Base-by-base conservation (phyloP, 1,140 invertebrate species). In the Drosophila orosa region DNA sequence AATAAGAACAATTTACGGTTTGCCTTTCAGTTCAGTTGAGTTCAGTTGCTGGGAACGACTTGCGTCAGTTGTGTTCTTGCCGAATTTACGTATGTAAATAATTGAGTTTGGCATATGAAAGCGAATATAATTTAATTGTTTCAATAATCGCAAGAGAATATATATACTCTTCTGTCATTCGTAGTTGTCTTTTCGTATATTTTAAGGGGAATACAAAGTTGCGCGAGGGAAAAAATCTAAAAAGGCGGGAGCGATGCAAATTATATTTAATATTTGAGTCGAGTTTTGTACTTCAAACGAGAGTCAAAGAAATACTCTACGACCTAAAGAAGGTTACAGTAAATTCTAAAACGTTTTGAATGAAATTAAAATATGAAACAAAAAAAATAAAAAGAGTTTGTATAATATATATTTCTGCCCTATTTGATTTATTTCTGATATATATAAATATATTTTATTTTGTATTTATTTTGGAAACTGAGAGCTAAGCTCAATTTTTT, bases 71-170 rank as follows among this genome's bases (percentile, higher is more conserved):
- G 60, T 76, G 80, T 29, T 80, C 80, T 83, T 69, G 67, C 52
- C 74, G 71, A 56, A 48, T 47, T 79, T 79, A 71, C 71, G 80
- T 83, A 62, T 48, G 48, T 48, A 65, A 69, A 71, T 69, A 82
- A 83, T 62, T 83, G 71, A 15, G 35, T 66, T 78, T 42, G 44
- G 54, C 75, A 73, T 78, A 78, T 60, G 61, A 73, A 63, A 66
- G 67, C 67, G 44, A 48, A 74, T 25, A 79, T 83, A 84, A 83
- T 80, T 83, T 79, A 83, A 83, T 83, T 83, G 71, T 84, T 84
- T 84, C 76, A 69, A 72, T 45, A 72, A 72, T 31, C 42, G 35
- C 52, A 59, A 31, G 57, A 58, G 29, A 50, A 78, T 52, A 81
- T 37, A 61, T 29, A 3, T 17, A 17, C 58, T 47, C 59, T 27